Evolutionary conservation across 2,797 vertebrate species (phyloP), one percentile per base, ranked within the genome.

Genomic region (Chloroceryle inda): DNA sequence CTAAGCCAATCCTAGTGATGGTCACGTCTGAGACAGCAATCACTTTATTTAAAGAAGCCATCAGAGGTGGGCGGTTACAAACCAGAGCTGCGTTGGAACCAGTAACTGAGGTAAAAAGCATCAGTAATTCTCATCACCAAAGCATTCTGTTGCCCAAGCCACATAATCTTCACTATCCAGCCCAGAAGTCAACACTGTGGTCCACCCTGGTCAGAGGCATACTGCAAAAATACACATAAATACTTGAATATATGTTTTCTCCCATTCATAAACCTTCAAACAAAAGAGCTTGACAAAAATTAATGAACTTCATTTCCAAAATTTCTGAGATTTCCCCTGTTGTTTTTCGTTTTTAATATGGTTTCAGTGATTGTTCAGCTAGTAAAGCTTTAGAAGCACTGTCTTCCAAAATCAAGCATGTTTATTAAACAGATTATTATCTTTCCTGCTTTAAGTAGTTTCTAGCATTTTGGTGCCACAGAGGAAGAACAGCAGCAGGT

Each of bases 361-460:
- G 52, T 76, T 88, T 56, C 66, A 31, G 63, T 86, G 31, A 63
- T 90, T 86, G 50, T 92, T 94, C 33, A 19, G 27, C 50, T 35
- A 79, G 67, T 82, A 84, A 85, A 76, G 11, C 35, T 92, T 84
- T 91, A 92, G 78, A 71, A 91, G 33, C 33, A 33, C n/a, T n/a
- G 59, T 76, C 93, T 96, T 93, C 47, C 59, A 86, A 74, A 88
- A 82, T 81, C 40, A 94, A 94, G 50, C 44, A 73, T 84, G 80
- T 85, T 96, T 95, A 96, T 95, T 93, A 94, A 91, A 81, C 66
- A 92, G 73, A 91, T 81, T 69, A 96, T 96, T 93, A 89, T 95
- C 67, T 93, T 92, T 78, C 35, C 42, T 96, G 64, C 85, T 95
- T 91, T 92, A 95, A 96, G 92, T 79, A 69, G 47, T 92, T 97